Evolutionary conservation across 2,888 invertebrate species (phyloP).

Genomic region (Exephanes ischioxanthus): DNA sequence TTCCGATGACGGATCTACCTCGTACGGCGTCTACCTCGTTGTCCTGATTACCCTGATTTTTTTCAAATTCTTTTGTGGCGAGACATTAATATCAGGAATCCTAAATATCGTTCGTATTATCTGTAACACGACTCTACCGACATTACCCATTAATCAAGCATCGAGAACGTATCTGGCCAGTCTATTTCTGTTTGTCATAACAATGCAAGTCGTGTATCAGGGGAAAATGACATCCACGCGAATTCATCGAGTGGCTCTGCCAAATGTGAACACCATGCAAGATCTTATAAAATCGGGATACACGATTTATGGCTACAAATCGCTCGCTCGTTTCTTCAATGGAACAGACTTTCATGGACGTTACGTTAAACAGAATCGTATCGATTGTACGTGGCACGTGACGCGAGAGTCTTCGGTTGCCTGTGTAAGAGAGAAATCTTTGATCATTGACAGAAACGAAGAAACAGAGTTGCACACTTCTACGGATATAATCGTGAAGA

Average conservation of each 20-base stretch:
- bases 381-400: conserved; percentile 4
- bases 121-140: background rate
- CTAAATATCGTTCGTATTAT: background rate
- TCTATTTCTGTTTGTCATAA: conserved; percentile 20
- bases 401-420: background rate
- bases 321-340: conserved; percentile 3
- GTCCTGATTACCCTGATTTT: conserved; percentile 12
- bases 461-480: conserved; percentile 14
- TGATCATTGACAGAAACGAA: background rate
- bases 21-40: background rate
- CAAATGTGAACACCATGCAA: conserved; percentile 4
- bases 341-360: background rate
- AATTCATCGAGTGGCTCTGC: background rate
- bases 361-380: background rate
- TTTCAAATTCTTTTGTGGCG: background rate
- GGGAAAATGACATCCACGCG: conserved; percentile 6
- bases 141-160: background rate
- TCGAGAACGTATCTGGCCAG: conserved; percentile 6
- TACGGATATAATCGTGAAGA: background rate
- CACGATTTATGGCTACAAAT: conserved; percentile 12
- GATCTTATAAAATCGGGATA: conserved; percentile 10
- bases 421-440: background rate
- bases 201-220: conserved; percentile 24
- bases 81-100: background rate
- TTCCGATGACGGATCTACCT: background rate